Evolutionary conservation across 2,797 vertebrate species (phyloP).

Genomic region (Typhlichthys eigenmanni): DNA sequence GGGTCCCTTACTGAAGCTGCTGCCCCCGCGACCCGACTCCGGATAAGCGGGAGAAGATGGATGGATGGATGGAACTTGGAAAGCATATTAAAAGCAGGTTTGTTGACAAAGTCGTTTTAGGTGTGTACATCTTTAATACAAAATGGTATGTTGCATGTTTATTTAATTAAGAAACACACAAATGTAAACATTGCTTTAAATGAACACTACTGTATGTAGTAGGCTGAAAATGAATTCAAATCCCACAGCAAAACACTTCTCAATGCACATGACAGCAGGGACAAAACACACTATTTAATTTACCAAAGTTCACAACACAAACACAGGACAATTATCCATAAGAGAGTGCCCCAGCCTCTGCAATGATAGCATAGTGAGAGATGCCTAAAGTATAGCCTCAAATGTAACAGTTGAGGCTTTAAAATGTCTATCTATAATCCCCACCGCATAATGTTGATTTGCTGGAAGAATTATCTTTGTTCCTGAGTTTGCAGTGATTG

Average conservation of each 20-base stretch:
- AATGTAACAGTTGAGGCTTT: neutral
- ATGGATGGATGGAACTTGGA: no score
- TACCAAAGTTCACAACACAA: neutral
- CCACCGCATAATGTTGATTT: slow-evolving; percentile 28
- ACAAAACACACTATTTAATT: slow-evolving; percentile 18
- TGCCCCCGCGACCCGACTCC: no score
- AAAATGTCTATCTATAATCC: slow-evolving; percentile 31
- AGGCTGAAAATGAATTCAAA: neutral
- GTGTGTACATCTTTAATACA: no score
- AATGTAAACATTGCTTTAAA: neutral
- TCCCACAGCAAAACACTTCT: slow-evolving; percentile 15
- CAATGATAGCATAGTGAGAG: slow-evolving; percentile 8
- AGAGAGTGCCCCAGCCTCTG: slow-evolving; percentile 24
- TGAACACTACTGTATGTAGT: neutral
- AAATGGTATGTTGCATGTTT: no score
- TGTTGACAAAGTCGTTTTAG: no score
- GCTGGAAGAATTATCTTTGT: slow-evolving; percentile 14
- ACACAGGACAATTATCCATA: slow-evolving; percentile 3
- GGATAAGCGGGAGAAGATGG: no score
- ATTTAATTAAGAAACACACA: no score
- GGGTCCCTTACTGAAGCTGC: no score
- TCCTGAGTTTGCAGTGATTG: neutral
- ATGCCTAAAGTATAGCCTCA: slow-evolving; percentile 4
- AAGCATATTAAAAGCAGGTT: no score
- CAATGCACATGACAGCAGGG: slow-evolving; percentile 9